Evolutionary conservation across 2,797 vertebrate genomes (phyloP).

Genomic region (Phataginus tricuspis): DNA sequence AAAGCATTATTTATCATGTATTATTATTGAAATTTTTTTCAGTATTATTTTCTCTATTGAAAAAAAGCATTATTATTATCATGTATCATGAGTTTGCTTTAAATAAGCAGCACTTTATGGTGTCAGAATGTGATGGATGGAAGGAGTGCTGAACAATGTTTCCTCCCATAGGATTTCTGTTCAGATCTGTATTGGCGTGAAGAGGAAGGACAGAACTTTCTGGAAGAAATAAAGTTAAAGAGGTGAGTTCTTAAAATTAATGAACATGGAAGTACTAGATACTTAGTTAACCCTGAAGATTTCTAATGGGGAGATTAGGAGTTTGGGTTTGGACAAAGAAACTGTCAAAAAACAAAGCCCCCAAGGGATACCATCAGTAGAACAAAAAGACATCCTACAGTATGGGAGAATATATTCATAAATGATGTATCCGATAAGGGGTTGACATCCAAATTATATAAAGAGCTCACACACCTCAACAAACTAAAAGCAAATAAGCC

Average conservation of each 20-base stretch:
- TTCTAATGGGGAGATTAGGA: neutral
- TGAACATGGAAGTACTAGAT: neutral
- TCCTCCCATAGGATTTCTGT: neutral
- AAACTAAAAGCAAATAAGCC: too few relatives aligned
- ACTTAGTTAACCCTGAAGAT: neutral
- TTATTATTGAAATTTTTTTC: too few relatives aligned
- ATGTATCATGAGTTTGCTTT: neutral
- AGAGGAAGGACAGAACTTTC: neutral
- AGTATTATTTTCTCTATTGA: too few relatives aligned
- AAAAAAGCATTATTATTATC: too few relatives aligned
- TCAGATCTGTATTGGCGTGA: neutral
- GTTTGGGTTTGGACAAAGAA: neutral
- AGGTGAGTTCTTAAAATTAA: neutral
- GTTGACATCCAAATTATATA: too few relatives aligned
- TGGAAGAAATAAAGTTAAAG: neutral
- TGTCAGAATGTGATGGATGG: neutral
- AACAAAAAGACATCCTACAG: too few relatives aligned
- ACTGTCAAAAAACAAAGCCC: neutral
- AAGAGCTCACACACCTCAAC: too few relatives aligned
- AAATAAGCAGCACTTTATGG: neutral
- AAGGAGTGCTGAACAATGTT: slow-evolving; percentile 8
- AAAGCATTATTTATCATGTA: neutral
- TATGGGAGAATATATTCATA: too few relatives aligned
- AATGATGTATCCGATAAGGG: too few relatives aligned
- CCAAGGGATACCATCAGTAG: too few relatives aligned